phyloP scores from a whole-genome alignment of 2,797 vertebrate species.

The Bradypus variegatus region DNA sequence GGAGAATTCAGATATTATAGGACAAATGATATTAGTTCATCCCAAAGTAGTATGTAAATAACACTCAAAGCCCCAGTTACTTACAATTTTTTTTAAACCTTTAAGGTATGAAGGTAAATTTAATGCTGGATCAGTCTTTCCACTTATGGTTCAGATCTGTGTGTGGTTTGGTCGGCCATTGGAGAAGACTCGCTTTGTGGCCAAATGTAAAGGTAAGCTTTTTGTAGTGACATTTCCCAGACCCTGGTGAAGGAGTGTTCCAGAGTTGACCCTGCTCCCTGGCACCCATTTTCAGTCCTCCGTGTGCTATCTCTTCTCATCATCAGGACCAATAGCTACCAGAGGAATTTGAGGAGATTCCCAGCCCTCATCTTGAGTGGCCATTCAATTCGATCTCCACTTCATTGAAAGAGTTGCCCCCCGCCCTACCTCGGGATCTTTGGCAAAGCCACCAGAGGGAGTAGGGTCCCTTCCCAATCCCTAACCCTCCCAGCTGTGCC shows the following conservation, averaged over 20 bases:
- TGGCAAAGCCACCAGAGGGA: neutral
- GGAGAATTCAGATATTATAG: neutral
- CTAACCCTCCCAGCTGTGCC: neutral
- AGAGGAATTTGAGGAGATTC: neutral
- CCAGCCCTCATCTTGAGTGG: neutral
- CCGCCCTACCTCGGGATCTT: neutral
- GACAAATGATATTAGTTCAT: neutral
- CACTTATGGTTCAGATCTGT: slow-evolving; percentile 83
- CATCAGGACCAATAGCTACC: neutral
- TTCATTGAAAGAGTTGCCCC: neutral
- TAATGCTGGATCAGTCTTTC: slow-evolving; percentile 78
- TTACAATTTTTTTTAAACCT: slow-evolving; percentile 35
- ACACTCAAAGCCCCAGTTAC: neutral
- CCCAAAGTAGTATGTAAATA: fast-evolving
- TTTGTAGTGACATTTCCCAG: neutral
- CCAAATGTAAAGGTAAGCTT: slow-evolving; percentile 88
- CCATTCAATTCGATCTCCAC: neutral
- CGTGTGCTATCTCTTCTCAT: neutral
- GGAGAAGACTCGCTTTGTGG: slow-evolving; percentile 86
- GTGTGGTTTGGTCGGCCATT: slow-evolving; percentile 88
- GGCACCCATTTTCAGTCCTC: neutral
- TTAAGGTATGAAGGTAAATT: slow-evolving; percentile 90
- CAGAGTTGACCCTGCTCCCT: neutral
- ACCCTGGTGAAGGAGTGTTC: neutral
- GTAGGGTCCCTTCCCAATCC: neutral